A percentile compares a stretch with the other conserved stretches of the same genome.
Evolutionary conservation across 2,888 invertebrate genomes (phyloP).

Genomic region (Pristionchus arcanus): DNA sequence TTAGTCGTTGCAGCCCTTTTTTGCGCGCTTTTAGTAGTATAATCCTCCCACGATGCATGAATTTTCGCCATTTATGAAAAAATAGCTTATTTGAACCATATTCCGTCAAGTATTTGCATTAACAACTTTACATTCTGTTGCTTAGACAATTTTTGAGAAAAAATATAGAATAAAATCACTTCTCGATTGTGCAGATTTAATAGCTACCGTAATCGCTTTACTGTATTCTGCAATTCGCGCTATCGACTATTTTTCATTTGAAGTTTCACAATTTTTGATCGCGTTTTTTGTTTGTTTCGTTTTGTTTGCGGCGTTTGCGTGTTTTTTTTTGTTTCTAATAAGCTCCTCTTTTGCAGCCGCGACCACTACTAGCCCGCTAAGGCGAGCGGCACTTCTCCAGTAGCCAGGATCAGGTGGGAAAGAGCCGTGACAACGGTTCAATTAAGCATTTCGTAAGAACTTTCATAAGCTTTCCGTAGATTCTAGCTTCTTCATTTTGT

Average conservation of each 20-base stretch:
- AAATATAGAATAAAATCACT: background rate
- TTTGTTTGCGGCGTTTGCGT: background rate
- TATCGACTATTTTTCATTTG: background rate
- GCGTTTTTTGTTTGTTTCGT: background rate
- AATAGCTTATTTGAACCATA: no score
- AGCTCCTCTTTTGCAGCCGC: background rate
- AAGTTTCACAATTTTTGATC: background rate
- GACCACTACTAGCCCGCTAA: background rate
- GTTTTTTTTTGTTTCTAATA: background rate
- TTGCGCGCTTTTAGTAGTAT: background rate
- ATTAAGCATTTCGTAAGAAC: background rate
- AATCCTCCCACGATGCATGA: background rate
- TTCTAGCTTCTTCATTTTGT: no score
- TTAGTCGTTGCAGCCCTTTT: background rate
- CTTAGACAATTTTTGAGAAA: background rate
- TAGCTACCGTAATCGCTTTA: background rate
- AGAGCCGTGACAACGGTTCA: background rate
- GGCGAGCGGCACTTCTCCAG: background rate
- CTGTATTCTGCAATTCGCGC: background rate
- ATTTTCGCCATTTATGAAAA: background rate
- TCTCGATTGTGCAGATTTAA: background rate
- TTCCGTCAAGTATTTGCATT: no score
- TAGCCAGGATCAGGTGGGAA: background rate
- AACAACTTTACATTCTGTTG: background rate
- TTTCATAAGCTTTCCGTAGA: no score